Percentiles rank a stretch among this genome's conserved stretches.
phyloP scores from a whole-genome alignment of 2,113 vertebrate genomes.

The Vireo altiloquus region DNA sequence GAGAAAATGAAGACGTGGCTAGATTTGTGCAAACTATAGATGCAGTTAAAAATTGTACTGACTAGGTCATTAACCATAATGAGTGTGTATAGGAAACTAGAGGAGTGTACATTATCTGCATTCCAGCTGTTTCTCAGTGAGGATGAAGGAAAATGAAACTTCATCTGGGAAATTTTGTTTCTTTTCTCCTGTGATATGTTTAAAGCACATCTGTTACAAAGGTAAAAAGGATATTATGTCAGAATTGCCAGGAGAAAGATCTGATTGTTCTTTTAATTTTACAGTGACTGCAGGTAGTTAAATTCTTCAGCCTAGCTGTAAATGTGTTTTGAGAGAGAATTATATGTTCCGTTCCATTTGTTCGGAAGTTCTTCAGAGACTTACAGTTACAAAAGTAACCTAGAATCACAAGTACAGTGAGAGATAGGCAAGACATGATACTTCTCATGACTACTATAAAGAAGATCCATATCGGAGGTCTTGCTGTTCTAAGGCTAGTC shows the following conservation, averaged over 20 bases:
- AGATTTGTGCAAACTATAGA: not conserved
- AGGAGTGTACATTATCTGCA: not conserved
- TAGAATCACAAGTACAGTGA: not conserved
- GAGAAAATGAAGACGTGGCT: not conserved
- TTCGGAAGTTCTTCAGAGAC: not conserved
- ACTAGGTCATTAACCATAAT: slow-evolving; percentile 6
- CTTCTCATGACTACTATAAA: not conserved
- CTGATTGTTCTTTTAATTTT: slow-evolving; percentile 13
- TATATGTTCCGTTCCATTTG: not conserved
- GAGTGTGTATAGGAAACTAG: not conserved
- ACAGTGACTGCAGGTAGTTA: not conserved
- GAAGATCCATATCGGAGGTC: not conserved
- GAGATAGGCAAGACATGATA: not conserved
- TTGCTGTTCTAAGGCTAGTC: not conserved
- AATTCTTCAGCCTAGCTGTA: not conserved
- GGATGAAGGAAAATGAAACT: not conserved
- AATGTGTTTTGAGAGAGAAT: not conserved
- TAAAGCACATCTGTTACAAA: not conserved
- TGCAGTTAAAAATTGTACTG: not conserved
- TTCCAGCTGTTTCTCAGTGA: not conserved
- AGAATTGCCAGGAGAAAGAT: not conserved
- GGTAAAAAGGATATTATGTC: not conserved
- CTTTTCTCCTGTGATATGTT: not conserved
- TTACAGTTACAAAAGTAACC: not conserved
- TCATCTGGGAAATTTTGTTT: not conserved